phyloP scores from a whole-genome alignment of 1,140 invertebrate genomes.

The Neotoxoptera formosana region DNA sequence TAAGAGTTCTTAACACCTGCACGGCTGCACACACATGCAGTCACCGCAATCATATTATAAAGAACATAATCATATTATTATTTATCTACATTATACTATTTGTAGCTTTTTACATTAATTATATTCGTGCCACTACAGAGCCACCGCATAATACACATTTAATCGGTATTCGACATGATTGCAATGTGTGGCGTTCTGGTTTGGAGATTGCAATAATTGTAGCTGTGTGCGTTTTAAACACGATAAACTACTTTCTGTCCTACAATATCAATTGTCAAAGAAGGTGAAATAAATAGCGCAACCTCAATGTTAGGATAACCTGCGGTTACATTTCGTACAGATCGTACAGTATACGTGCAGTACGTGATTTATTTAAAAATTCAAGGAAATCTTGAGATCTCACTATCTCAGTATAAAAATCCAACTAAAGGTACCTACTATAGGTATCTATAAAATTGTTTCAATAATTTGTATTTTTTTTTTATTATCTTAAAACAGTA shows the following conservation, averaged over 20 bases:
- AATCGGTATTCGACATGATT: not conserved
- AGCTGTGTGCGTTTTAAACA: not conserved
- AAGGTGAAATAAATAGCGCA: not conserved
- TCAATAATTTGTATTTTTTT: not conserved
- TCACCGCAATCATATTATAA: not conserved
- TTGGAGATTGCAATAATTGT: not conserved
- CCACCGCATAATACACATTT: not conserved
- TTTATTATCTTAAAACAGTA: not conserved
- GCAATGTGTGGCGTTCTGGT: not conserved
- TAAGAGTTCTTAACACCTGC: not conserved
- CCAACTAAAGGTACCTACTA: too few relatives aligned
- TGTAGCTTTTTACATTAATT: not conserved
- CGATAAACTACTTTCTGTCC: not conserved
- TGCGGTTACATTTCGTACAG: not conserved
- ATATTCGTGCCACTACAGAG: not conserved
- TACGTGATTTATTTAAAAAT: not conserved
- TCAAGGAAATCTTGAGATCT: not conserved
- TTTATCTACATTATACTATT: not conserved
- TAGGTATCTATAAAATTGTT: too few relatives aligned
- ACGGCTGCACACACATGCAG: rapidly evolving
- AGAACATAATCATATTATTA: not conserved
- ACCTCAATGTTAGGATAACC: not conserved
- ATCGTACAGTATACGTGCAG: not conserved
- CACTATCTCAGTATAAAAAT: too few relatives aligned
- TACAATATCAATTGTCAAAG: not conserved